phyloP scores from a whole-genome alignment of 2,888 invertebrate genomes.

The Pharmacophagus antenor region DNA sequence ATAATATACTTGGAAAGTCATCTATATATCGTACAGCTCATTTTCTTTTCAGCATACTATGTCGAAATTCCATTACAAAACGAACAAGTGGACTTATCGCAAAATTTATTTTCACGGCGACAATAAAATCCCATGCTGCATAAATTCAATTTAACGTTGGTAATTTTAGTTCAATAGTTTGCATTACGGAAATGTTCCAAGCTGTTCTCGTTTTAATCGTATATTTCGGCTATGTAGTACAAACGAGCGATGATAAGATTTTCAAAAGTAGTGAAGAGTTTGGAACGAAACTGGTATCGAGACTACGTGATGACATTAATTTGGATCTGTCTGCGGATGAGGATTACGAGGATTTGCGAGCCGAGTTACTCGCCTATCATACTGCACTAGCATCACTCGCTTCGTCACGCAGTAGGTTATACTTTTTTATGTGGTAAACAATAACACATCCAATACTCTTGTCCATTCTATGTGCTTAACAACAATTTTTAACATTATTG shows the following conservation, averaged over 20 bases:
- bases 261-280: slow-evolving; percentile 40
- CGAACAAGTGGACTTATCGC: slow-evolving; percentile 40
- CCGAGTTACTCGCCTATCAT: slow-evolving; percentile 67
- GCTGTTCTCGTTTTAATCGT: slow-evolving; percentile 14
- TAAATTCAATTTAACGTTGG: slow-evolving; percentile 28
- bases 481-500: too few species aligned
- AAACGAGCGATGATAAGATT: slow-evolving; percentile 14
- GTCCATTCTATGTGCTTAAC: too few species aligned
- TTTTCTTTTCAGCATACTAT: background rate
- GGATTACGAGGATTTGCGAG: slow-evolving; percentile 70
- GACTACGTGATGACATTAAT: slow-evolving; percentile 58
- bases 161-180: slow-evolving; percentile 11
- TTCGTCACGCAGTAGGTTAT: slow-evolving; percentile 32
- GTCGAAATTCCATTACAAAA: slow-evolving; percentile 11
- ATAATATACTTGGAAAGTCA: too few species aligned
- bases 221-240: slow-evolving; percentile 9
- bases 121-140: slow-evolving; percentile 52
- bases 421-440: background rate
- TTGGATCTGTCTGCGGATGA: slow-evolving; percentile 64
- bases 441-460: background rate
- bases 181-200: slow-evolving; percentile 20
- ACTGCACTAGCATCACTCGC: slow-evolving; percentile 56
- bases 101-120: slow-evolving; percentile 55
- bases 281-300: slow-evolving; percentile 45
- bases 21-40: too few species aligned